Conservation (phyloP, 2,888 invertebrate genomes). For the Dasysyrphus albostriatus region DNA sequence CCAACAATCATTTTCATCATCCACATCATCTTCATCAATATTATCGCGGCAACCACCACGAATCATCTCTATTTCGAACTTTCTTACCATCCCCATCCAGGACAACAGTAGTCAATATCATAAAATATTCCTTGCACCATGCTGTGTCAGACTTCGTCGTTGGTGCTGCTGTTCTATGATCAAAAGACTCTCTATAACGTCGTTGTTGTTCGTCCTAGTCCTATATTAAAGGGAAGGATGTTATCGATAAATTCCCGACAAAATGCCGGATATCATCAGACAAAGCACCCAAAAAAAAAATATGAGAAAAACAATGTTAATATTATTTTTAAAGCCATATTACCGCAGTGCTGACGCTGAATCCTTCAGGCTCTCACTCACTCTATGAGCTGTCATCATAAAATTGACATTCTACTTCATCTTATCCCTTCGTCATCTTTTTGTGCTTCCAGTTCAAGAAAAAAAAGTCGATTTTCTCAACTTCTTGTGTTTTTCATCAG, state of each 20-base stretch:
- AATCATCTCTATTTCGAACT: conserved; percentile 23
- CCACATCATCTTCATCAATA: conserved; percentile 27
- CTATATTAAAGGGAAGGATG: conserved; percentile 49
- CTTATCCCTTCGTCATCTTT: background rate
- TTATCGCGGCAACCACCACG: conserved; percentile 21
- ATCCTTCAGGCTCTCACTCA: conserved; percentile 46
- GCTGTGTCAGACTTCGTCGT: background rate
- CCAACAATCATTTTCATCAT: conserved; percentile 26
- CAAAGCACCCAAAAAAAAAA: conserved; percentile 39
- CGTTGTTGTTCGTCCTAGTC: background rate
- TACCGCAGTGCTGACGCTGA: conserved; percentile 51
- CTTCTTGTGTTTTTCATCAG: conserved; percentile 31
- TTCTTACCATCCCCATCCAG: background rate
- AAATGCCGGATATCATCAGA: conserved; percentile 70
- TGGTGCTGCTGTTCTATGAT: conserved; percentile 12
- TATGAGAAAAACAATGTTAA: conserved; percentile 61
- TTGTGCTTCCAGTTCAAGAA: too few relatives aligned
- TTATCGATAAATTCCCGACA: conserved; percentile 64
- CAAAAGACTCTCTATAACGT: conserved; percentile 10
- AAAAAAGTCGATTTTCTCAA: conserved; percentile 5
- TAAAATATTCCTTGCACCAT: conserved; percentile 31
- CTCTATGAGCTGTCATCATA: conserved; percentile 54
- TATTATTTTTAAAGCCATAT: conserved; percentile 56
- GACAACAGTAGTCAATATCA: background rate
- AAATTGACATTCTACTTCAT: conserved; percentile 58